phyloP scores from a whole-genome alignment of 2,888 invertebrate genomes.

The Diarsia brunnea region DNA sequence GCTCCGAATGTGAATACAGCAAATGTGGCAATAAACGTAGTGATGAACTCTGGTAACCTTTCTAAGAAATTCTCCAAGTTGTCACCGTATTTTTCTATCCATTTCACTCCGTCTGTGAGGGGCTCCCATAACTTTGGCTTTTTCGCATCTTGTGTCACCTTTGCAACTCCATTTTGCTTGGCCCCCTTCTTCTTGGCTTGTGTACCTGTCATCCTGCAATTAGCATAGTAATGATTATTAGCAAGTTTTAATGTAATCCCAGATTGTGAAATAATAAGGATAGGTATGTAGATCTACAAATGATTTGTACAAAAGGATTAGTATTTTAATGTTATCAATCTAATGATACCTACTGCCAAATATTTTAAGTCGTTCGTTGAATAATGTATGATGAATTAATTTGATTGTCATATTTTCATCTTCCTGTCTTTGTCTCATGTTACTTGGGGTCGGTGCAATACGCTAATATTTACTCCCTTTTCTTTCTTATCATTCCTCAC shows the following conservation, averaged over 20 bases:
- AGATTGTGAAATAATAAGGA: slow-evolving; percentile 12
- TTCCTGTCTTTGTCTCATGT: too few species aligned
- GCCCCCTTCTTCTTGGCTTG: slow-evolving; percentile 67
- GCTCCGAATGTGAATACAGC: slow-evolving; percentile 92
- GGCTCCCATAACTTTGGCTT: slow-evolving; percentile 87
- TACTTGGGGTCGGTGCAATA: too few species aligned
- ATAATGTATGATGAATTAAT: neutral
- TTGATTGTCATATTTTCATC: neutral
- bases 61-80: slow-evolving; percentile 90
- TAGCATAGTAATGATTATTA: slow-evolving; percentile 17
- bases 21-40: slow-evolving; percentile 90
- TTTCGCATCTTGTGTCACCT: slow-evolving; percentile 37
- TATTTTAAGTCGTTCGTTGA: neutral
- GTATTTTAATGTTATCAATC: slow-evolving; percentile 28
- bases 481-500: too few species aligned
- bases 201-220: slow-evolving; percentile 71
- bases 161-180: slow-evolving; percentile 47
- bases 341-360: slow-evolving; percentile 29
- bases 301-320: slow-evolving; percentile 23
- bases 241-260: slow-evolving; percentile 1
- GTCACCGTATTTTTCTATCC: slow-evolving; percentile 91
- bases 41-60: slow-evolving; percentile 89
- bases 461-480: too few species aligned
- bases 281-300: slow-evolving; percentile 1
- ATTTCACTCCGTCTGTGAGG: slow-evolving; percentile 90